These are phyloP conservation scores for Numida meleagris DNA, from an alignment of 2,113 vertebrate genomes.

Conservation along the genomic window DNA sequence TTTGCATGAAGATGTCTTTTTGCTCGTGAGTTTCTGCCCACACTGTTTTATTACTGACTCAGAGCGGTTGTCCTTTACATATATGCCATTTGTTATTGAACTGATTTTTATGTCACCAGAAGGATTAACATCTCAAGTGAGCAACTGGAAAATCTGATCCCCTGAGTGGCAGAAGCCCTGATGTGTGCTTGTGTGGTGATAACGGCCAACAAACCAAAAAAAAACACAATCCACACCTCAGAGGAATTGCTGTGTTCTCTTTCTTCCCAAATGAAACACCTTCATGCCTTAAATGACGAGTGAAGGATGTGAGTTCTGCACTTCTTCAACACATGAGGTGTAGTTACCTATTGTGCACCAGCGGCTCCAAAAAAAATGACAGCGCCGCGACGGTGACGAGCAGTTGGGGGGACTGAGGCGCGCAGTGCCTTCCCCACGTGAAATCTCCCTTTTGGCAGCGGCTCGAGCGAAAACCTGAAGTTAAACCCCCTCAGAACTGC, in stretches of 20 bases:
- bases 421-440: fast-evolving
- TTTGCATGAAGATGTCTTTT: not conserved
- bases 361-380: fast-evolving
- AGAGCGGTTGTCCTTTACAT: not conserved
- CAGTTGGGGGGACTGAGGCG: fast-evolving
- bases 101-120: slow-evolving; percentile 20
- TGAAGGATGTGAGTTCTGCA: not conserved
- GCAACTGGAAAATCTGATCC: slow-evolving; percentile 38
- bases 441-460: not conserved
- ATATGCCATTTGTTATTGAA: not conserved
- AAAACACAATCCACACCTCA: fast-evolving
- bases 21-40: not conserved
- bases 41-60: not conserved
- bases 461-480: too few species aligned
- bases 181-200: not conserved
- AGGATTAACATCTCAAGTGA: slow-evolving; percentile 43
- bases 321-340: not conserved
- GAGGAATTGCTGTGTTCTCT: not conserved
- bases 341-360: too few species aligned
- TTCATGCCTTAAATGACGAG: not conserved
- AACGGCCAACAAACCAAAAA: not conserved
- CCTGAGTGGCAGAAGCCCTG: slow-evolving; percentile 34
- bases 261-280: not conserved
- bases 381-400: fast-evolving
- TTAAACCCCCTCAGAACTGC: not conserved